Base-by-base conservation (phyloP, 2,797 vertebrate genomes). In the Hylomyscus alleni region DNA sequence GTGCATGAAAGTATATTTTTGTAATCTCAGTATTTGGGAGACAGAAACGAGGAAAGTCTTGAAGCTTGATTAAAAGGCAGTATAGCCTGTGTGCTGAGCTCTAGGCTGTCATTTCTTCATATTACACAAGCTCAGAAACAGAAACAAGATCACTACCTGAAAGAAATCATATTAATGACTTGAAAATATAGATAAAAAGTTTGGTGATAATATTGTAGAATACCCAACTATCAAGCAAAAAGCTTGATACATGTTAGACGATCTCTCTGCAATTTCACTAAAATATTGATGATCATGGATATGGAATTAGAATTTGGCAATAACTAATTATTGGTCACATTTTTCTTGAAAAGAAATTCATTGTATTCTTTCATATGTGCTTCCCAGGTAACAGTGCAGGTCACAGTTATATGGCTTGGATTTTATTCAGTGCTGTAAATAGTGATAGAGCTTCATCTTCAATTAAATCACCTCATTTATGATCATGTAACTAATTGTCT, bases 261-360 rank as follows among this genome's bases (percentile, higher is more conserved):
- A 40, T 5, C 2, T 50, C 1, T 75, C 6, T 10, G 1, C 1
- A 1, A 14, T 34, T 72, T 44, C 17, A 52, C 1, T 14, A 5
- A 34, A 88, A 52, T 34, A 56, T 50, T 83, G 60, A 4, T 88
- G 1, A 17, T 82, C 11, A 65, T 34, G 3, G 2, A 29, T 82
- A 20, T 15, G 50, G 11, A 87, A 80, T 60, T 44, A 76, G 15
- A 91, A 92, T 40, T 89, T 50, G 4, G 10, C 10, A 11, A 11
- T 34, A 86, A 0, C 2, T 10, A 2, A 29, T 0, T 29, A 1
- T 7, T 77, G 11, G 17, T 60, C 44, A 58, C 14, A 9, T 31
- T 87, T 12, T 75, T n/a, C 56, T 89, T 52, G 14, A 7, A 58
- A 72, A 72, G 29, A 3, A 31, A 52, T 75, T 19, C 34, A 88